A percentile compares a stretch with the other conserved stretches of the same genome.
Conservation (phyloP, 2,113 vertebrate species). For the Agapornis roseicollis region DNA sequence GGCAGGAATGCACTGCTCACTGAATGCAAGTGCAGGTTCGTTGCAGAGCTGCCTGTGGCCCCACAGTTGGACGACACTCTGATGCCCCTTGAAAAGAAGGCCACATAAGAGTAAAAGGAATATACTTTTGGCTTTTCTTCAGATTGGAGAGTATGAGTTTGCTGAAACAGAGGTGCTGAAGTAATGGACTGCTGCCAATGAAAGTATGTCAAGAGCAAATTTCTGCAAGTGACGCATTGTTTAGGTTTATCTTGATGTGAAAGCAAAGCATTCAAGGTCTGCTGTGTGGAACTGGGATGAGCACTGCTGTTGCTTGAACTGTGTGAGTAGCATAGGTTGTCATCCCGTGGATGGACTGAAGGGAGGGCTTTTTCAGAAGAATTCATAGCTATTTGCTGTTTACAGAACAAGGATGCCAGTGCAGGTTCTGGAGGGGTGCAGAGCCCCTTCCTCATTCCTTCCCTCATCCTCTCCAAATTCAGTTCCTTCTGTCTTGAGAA, state of each 20-base stretch:
- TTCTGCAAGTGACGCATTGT: not conserved
- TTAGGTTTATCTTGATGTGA: not conserved
- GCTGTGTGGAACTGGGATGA: not conserved
- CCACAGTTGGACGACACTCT: not conserved
- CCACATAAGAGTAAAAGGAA: not conserved
- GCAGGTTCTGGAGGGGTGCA: not conserved
- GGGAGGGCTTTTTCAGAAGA: not conserved
- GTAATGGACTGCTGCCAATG: not conserved
- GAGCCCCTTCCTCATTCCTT: not conserved
- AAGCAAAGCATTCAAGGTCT: not conserved
- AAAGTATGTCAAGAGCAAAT: not conserved
- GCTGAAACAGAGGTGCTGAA: not conserved
- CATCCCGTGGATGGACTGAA: not conserved
- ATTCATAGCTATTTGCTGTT: not conserved
- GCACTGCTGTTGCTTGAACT: not conserved
- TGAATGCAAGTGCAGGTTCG: not conserved
- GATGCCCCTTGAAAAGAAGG: not conserved
- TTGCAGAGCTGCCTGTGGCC: not conserved
- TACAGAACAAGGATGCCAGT: not conserved
- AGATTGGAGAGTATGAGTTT: not conserved
- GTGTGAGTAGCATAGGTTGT: not conserved
- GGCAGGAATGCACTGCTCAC: not conserved
- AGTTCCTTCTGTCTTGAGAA: not conserved
- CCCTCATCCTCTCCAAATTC: not conserved
- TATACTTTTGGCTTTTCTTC: not conserved